Evolutionary conservation across 2,113 vertebrate species (phyloP).

Genomic region (Atractosteus spatula): DNA sequence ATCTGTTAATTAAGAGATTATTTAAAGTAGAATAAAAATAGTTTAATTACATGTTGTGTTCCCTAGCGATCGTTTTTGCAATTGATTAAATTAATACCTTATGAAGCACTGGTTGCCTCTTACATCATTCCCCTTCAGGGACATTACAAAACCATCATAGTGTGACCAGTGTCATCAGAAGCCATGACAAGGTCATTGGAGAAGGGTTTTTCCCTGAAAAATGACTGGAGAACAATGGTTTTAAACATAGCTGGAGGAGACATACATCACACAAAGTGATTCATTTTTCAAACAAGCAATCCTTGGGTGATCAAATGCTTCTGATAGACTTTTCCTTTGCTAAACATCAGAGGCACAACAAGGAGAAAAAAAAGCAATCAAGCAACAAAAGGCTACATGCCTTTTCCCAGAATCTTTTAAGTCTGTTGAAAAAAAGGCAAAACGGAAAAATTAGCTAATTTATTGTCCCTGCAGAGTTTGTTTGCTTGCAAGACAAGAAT

Average conservation of each 20-base stretch:
- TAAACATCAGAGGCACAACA: neutral
- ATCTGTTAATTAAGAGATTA: no score
- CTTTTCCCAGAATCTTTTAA: neutral
- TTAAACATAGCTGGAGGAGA: neutral
- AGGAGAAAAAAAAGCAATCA: neutral
- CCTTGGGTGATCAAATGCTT: neutral
- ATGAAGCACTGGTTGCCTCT: neutral
- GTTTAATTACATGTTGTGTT: no score
- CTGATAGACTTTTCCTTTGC: neutral
- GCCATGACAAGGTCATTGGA: neutral
- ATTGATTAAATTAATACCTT: no score
- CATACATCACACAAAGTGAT: neutral
- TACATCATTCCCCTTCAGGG: neutral
- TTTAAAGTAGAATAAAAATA: no score
- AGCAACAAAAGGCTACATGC: neutral
- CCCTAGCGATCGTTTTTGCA: no score
- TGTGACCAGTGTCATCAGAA: neutral
- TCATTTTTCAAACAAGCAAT: neutral
- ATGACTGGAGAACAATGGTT: neutral
- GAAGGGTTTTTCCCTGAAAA: neutral
- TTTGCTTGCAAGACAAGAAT: no score
- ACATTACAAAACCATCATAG: neutral
- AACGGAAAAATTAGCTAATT: slow-evolving; percentile 1
- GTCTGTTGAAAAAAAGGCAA: neutral
- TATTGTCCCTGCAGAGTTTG: neutral